These are phyloP conservation scores for Montipora sp. DNA, from an alignment of 64 coral and sea anemone species.

Conservation along the genomic window DNA sequence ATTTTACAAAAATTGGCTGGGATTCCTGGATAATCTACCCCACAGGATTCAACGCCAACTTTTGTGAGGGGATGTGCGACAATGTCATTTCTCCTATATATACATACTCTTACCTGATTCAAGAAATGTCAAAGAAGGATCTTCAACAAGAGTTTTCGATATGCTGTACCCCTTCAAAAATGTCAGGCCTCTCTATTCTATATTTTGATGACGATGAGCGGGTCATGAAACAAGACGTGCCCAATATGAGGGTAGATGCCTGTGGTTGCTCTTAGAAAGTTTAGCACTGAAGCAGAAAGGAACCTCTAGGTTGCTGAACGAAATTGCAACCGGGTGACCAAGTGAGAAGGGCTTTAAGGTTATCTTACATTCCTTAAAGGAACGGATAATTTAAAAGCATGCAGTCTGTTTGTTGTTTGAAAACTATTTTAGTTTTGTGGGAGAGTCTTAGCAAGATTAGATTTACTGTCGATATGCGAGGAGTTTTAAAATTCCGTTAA, in stretches of 20 bases:
- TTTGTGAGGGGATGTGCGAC: background rate
- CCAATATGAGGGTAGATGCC: background rate
- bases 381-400: background rate
- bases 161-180: slow-evolving; percentile 12
- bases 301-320: no score
- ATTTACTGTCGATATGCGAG: background rate
- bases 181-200: background rate
- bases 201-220: background rate
- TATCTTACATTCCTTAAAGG: background rate
- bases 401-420: background rate
- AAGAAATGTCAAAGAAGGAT: background rate
- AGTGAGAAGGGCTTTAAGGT: background rate
- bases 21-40: slow-evolving; percentile 23
- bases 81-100: background rate
- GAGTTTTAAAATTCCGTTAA: slow-evolving; percentile 18
- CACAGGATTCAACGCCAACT: slow-evolving; percentile 5
- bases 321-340: no score
- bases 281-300: background rate
- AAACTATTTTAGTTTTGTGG: slow-evolving; percentile 9
- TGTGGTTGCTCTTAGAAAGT: slow-evolving; percentile 16
- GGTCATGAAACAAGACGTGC: background rate
- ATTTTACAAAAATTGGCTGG: slow-evolving; percentile 43
- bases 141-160: background rate
- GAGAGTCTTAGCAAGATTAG: slow-evolving; percentile 25
- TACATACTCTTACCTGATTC: background rate